Evolutionary conservation across 1,140 invertebrate species (phyloP), one percentile per base, ranked within the genome.

Genomic region (Oncopodura yosiiana): DNA sequence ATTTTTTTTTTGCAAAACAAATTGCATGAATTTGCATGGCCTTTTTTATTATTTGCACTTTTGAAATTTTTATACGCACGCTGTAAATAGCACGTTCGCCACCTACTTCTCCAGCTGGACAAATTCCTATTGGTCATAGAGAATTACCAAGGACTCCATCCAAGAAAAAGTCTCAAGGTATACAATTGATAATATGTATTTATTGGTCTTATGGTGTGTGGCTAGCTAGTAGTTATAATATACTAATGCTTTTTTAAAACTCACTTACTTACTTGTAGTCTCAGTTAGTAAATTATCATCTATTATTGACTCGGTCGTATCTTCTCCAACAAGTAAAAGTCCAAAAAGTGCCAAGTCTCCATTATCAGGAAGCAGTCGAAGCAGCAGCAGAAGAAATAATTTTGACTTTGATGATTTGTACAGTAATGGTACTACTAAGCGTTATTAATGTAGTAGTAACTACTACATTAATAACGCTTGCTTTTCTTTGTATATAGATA

Each of bases 301-400:
- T 34, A 48, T 60, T 46, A 54, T 43, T 49, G 57, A 60, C 50
- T 55, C 43, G 27, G 26, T 58, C 21, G 43, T 45, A 19, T 55
- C 43, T 43, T 30, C 56, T 14, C 26, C 30, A n/a, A 27, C 55
- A 30, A 8, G 8, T 34, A 60, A 50, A 55, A 26, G 48, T 23
- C 46, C 53, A 18, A 60, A 56, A 52, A 53, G 34, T 37, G 26
- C 53, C 29, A 51, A 50, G 16, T 45, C 58, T 32, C 30, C 49
- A 34, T 51, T 49, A 18, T n/a, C 41, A 14, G n/a, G 34, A 26
- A 37, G 50, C 48, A 32, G 36, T 32, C 36, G 43, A 3, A 34
- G 14, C 8, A 34, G 6, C 30, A 34, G 14, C 30, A 36, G 37
- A 27, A 42, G 23, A 26, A 38, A 54, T 2, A 24, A 16, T 24